Conservation (phyloP, 2,797 vertebrate species). For the Betta splendens region DNA sequence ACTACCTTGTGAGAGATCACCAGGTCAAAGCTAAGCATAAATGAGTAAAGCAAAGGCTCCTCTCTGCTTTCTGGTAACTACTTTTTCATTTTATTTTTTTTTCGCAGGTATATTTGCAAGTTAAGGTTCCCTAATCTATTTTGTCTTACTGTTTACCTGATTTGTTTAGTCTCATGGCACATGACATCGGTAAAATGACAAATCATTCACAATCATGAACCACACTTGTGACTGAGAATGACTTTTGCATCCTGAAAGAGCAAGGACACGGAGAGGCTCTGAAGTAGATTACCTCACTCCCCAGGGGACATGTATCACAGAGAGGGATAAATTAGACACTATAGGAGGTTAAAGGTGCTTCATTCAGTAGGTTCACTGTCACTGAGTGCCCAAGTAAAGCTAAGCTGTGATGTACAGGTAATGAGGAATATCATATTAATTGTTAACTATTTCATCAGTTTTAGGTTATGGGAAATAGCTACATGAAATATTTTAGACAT, state of each 20-base stretch:
- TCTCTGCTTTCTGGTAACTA: too few species aligned
- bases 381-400: constrained; percentile 28
- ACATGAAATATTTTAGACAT: too few species aligned
- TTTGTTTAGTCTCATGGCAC: not conserved
- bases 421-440: too few species aligned
- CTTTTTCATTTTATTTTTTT: too few species aligned
- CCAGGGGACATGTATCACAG: constrained; percentile 43
- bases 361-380: constrained; percentile 31
- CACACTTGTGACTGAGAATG: constrained; percentile 44
- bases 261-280: constrained; percentile 36
- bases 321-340: constrained; percentile 59
- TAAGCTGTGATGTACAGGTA: too few species aligned
- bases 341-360: constrained; percentile 44
- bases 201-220: not conserved
- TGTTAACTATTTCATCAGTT: too few species aligned
- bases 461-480: too few species aligned
- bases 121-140: too few species aligned
- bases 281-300: constrained; percentile 61
- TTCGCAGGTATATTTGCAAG: too few species aligned
- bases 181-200: constrained; percentile 1
- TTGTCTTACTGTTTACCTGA: not conserved
- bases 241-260: constrained; percentile 55
- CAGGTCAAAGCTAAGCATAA: constrained; percentile 2
- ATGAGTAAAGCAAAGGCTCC: not conserved
- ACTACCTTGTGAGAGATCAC: too few species aligned